phyloP scores from a whole-genome alignment of 2,888 invertebrate species.

The Ophion obscuratus region DNA sequence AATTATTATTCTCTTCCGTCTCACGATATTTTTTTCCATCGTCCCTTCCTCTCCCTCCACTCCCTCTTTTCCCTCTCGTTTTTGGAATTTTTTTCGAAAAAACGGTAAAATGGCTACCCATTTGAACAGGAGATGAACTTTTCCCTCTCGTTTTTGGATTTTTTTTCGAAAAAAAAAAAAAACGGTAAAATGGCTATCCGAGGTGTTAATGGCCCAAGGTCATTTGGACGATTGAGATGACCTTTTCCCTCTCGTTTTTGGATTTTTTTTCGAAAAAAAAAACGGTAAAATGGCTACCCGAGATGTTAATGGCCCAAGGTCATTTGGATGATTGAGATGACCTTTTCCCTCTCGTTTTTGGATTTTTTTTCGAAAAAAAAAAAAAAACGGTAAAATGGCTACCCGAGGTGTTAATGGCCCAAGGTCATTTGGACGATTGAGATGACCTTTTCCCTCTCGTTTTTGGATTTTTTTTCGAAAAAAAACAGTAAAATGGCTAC shows the following conservation, averaged over 20 bases:
- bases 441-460: too few relatives aligned
- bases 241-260: neutral
- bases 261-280: neutral
- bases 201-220: neutral
- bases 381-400: too few relatives aligned
- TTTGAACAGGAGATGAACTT: too few relatives aligned
- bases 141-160: too few relatives aligned
- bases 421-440: too few relatives aligned
- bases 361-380: too few relatives aligned
- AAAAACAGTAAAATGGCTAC: too few relatives aligned
- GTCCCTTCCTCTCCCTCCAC: neutral
- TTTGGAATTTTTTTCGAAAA: neutral
- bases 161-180: neutral
- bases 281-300: neutral
- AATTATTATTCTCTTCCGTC: neutral
- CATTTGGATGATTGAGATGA: slow-evolving; percentile 56
- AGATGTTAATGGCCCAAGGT: neutral
- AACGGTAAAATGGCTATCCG: neutral
- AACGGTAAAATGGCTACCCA: neutral
- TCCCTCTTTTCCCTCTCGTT: slow-evolving; percentile 20
- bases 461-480: too few relatives aligned
- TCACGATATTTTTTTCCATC: neutral
- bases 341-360: neutral
- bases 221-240: slow-evolving; percentile 56
- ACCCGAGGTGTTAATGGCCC: too few relatives aligned